Conservation (phyloP, 2,113 vertebrate species). For the Micromys minutus region DNA sequence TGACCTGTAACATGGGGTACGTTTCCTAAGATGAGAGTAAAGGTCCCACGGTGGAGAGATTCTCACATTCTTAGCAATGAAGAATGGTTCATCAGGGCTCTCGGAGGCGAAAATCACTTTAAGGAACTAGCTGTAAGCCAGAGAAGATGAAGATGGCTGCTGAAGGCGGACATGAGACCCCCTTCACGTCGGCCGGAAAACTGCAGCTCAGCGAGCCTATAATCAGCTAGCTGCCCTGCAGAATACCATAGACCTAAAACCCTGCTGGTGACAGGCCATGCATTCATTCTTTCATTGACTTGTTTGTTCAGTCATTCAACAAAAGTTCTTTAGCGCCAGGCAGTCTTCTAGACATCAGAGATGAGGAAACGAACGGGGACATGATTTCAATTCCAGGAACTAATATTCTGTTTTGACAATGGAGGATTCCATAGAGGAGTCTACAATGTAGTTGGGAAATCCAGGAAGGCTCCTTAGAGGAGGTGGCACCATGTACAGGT, state of each 20-base stretch:
- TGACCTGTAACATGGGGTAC: conserved; percentile 61
- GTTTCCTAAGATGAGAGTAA: conserved; percentile 48
- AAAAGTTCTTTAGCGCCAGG: not conserved
- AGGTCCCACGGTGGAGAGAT: conserved; percentile 58
- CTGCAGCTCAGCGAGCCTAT: conserved; percentile 1
- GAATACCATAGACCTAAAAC: conserved; percentile 44
- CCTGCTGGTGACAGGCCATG: not conserved
- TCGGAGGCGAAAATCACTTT: conserved; percentile 56
- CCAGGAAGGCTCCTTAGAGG: conserved; percentile 6
- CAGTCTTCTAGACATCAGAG: conserved; percentile 15
- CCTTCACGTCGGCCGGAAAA: conserved; percentile 18
- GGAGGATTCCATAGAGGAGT: conserved; percentile 14
- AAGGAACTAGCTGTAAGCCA: conserved; percentile 61
- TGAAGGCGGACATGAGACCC: conserved; percentile 29
- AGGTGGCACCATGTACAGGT: not conserved
- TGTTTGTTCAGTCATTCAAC: conserved; percentile 38
- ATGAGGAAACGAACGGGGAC: not conserved
- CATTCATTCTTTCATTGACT: not conserved
- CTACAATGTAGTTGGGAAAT: not conserved
- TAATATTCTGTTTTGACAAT: not conserved
- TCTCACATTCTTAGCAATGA: conserved; percentile 54
- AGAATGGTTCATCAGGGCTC: conserved; percentile 53
- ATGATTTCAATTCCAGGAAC: conserved; percentile 5
- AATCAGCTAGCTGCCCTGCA: not conserved
- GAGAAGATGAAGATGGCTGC: conserved; percentile 62